phyloP scores from a whole-genome alignment of 2,113 vertebrate species.

The Cynoglossus semilaevis region DNA sequence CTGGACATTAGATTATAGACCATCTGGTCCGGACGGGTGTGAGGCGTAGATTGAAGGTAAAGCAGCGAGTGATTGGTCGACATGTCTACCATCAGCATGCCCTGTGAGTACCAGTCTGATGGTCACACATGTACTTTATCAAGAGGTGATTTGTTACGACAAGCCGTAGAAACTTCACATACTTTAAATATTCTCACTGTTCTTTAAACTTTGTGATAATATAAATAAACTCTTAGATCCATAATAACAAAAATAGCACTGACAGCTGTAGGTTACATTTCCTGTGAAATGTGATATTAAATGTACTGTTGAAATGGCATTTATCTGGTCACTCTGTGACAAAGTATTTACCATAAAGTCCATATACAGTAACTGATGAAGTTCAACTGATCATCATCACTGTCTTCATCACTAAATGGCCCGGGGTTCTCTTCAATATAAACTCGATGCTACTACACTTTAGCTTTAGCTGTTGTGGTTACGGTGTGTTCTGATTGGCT shows the following conservation, averaged over 20 bases:
- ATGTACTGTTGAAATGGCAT: too few species aligned
- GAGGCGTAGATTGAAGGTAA: conserved; percentile 31
- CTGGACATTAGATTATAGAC: conserved; percentile 29
- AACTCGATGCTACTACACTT: neutral
- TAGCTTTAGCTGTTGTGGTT: conserved; percentile 11
- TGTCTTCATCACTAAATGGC: too few species aligned
- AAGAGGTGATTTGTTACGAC: neutral
- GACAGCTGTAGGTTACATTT: too few species aligned
- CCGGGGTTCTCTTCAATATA: too few species aligned
- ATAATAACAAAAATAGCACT: too few species aligned
- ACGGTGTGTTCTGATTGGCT: neutral
- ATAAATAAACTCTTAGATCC: too few species aligned
- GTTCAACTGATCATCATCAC: too few species aligned
- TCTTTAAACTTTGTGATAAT: too few species aligned
- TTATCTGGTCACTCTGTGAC: too few species aligned
- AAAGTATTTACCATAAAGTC: too few species aligned
- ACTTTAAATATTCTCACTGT: neutral
- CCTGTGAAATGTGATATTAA: too few species aligned
- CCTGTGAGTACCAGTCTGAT: conserved; percentile 38
- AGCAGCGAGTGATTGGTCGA: conserved; percentile 12
- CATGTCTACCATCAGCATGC: conserved; percentile 33
- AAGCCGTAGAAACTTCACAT: neutral
- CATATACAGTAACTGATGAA: too few species aligned
- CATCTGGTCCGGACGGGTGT: conserved; percentile 24
- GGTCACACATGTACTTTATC: neutral